phyloP scores from a whole-genome alignment of 2,797 vertebrate genomes.

The Morelia viridis region DNA sequence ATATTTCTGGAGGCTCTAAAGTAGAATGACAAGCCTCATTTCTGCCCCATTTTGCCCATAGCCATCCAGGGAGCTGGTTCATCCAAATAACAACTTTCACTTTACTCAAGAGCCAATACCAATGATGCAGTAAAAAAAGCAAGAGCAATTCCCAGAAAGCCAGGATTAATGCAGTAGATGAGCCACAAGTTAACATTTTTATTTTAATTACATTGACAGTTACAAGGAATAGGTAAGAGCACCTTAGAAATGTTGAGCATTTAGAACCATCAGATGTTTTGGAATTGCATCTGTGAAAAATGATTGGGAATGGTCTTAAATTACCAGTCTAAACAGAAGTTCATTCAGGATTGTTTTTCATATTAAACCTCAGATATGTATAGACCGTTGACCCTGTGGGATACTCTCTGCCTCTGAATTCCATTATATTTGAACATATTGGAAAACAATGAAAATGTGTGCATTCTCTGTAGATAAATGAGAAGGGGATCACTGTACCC shows the following conservation, averaged over 20 bases:
- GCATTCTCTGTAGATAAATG: slow-evolving; percentile 42
- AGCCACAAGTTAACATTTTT: not conserved
- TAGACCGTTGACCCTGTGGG: not conserved
- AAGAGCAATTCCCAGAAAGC: too few species aligned
- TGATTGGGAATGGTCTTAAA: not conserved
- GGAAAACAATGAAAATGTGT: slow-evolving; percentile 42
- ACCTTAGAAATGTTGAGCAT: not conserved
- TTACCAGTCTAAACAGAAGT: not conserved
- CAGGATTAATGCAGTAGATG: not conserved
- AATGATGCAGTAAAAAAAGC: not conserved
- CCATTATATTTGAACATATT: not conserved
- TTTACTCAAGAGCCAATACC: not conserved
- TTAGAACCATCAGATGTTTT: not conserved
- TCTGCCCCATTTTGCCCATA: not conserved
- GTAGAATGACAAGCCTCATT: not conserved
- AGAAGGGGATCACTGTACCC: slow-evolving; percentile 33
- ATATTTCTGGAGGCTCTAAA: not conserved
- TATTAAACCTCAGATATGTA: not conserved
- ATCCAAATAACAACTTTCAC: not conserved
- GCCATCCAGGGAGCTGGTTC: not conserved
- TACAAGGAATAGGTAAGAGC: not conserved
- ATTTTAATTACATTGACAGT: not conserved
- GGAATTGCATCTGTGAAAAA: not conserved
- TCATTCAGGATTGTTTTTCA: not conserved
- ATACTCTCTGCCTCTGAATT: not conserved